Evolutionary conservation across 2,113 vertebrate species (phyloP), one percentile per base, ranked within the genome.

Genomic region (Barnardius zonarius): DNA sequence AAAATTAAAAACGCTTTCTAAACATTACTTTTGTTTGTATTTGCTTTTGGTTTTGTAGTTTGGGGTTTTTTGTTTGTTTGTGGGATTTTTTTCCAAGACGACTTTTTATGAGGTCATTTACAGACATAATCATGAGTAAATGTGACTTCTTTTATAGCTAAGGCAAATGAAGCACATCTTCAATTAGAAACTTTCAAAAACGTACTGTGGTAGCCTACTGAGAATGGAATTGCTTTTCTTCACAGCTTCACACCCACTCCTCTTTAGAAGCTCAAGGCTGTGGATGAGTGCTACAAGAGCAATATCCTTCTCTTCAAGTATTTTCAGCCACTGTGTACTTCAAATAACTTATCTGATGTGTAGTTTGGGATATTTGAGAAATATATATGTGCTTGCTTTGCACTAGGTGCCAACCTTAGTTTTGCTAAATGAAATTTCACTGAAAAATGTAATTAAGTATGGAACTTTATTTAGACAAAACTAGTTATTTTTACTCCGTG

Each of bases 151-250:
- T 98, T 97, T 97, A 98, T 96, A 97, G 96, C 75, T 91, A 91
- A 93, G 81, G 96, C 93, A 98, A 98, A 98, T 98, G 98, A 98
- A 98, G 97, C 98, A 97, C 98, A 92, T 94, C 97, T 98, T 98
- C 98, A 98, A 98, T 98, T 98, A 98, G 97, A 98, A 98, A 96
- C 96, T 98, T 98, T 95, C 96, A 97, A 98, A 98, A 97, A 98
- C 97, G 97, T 93, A 94, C 95, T 97, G 92, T 95, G 98, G 93
- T 97, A 97, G 87, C 98, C 98, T 95, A 98, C 98, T 98, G 98
- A 97, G 98, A 98, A 95, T 86, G 95, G 97, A 98, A 98, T 98
- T 98, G 93, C 97, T 98, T 98, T 98, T 97, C 97, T 97, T 97
- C 97, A 97, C 94, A 97, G 91, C 92, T 95, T 97, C 96, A 96